These are phyloP conservation scores for Candoia aspera DNA, from an alignment of 2,113 vertebrate species.

Conservation along the genomic window DNA sequence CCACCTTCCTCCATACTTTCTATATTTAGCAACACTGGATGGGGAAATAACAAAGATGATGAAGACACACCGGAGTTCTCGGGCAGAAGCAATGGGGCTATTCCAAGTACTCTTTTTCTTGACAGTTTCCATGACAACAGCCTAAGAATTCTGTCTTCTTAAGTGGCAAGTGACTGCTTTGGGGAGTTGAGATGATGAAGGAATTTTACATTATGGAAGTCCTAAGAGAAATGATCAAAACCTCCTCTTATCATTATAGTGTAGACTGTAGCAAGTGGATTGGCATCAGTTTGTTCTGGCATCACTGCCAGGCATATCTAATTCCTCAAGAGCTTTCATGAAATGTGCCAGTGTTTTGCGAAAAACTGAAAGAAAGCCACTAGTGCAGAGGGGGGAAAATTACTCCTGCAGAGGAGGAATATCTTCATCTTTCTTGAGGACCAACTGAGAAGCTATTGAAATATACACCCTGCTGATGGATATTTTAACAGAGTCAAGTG, in stretches of 20 bases:
- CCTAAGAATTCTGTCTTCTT: conserved; percentile 67
- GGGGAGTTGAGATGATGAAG: conserved; percentile 62
- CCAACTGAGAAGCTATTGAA: background rate
- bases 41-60: background rate
- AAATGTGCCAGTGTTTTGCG: conserved; percentile 6
- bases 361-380: background rate
- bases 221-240: conserved; percentile 63
- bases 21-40: background rate
- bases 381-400: background rate
- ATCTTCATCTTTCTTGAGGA: background rate
- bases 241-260: conserved; percentile 55
- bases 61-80: conserved; percentile 16
- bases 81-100: conserved; percentile 49
- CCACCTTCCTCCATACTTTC: background rate
- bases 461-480: background rate
- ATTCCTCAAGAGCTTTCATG: conserved; percentile 65
- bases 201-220: conserved; percentile 71
- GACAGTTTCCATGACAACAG: conserved; percentile 75
- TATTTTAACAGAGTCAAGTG: too few species aligned
- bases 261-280: conserved; percentile 51
- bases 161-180: conserved; percentile 70
- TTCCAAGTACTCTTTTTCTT: background rate
- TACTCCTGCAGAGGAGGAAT: background rate
- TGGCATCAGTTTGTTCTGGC: conserved; percentile 38
- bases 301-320: conserved; percentile 59